Base-by-base conservation (phyloP, 1,140 invertebrate species). In the Hormaphis cornu region DNA sequence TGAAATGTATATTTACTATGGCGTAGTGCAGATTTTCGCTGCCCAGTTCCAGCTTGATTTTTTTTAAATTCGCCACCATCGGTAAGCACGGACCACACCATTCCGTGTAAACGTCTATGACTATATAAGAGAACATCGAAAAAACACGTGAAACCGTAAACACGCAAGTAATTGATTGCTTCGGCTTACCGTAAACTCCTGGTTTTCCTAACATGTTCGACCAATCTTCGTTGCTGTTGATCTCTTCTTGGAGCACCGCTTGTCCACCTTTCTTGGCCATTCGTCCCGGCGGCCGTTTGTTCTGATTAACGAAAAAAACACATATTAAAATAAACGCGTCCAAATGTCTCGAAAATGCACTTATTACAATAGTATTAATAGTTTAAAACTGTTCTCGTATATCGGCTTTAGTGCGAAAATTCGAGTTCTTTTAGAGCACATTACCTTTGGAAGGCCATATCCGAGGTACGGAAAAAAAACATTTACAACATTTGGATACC, bases 71-170 rank as follows among this genome's bases (percentile, higher is more conserved):
- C 71, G 88, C 88, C 26, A 90, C 82, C 89, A 95, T 91, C 28
- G 88, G 90, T 69, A 86, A 79, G 75, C 92, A 95, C 1, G 92
- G 91, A 8, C 93, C 93, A 76, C 89, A 90, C 92, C 93, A 95
- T 71, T 92, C 90, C n/a, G 91, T 89, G 78, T 91, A 95, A 28
- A 95, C 83, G 77, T 96, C 92, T 22, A 92, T 82, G 71, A 95
- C 91, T 93, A 75, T 44, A 78, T 76, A 63, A 70, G 72, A 72
- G 73, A 56, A 70, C 26, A 56, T 16, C 9, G 9, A 42, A 35
- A 69, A 33, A 48, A 28, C n/a, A n/a, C 18, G 14, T 7, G 22
- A 35, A 22, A 12, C 20, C 18, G 10, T 8, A 9, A n/a, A n/a
- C n/a, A 14, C 8, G 22, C 33, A 40, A 26, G 24, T 14, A 35